Evolutionary conservation across 92 coral and sea anemone genomes (phyloP), one percentile per base, ranked within the genome.

Genomic region (Isaurus tuberculatus): DNA sequence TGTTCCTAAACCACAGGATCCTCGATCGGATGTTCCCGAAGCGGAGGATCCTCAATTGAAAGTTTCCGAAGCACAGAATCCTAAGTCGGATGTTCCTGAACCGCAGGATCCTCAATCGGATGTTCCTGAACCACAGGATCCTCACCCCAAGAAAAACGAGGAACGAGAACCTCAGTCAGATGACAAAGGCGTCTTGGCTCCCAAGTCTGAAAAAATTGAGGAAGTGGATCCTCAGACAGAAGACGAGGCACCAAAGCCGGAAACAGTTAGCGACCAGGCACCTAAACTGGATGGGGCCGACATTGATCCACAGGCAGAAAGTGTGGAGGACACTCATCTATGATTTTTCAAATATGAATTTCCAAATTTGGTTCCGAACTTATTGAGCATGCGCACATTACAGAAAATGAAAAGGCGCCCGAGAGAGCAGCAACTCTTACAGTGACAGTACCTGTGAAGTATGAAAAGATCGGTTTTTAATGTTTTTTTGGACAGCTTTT

Each of bases 41-140:
- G 55, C 14, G 15, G 46, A 34, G 69, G 70, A 1, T 2, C 2
- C 37, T 34, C 82, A 57, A 34, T 25, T 26, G 14, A 26, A n/a
- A n/a, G n/a, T n/a, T n/a, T n/a, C n/a, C n/a, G n/a, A 83, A 53
- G 43, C 64, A 27, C 91, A 90, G 43, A 65, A 92, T 80, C 81
- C 94, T 3, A 84, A 73, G 64, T 72, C 90, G 40, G 55, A 57
- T 10, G 70, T 23, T 7, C 22, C 22, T 3, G 15, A 14, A 2
- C 53, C 57, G 33, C 49, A 7, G 20, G 48, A 33, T 32, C 48
- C 81, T 57, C 68, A 34, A n/a, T 57, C 66, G 33, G 49, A 57
- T 34, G 67, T 11, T 16, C 11, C 53, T 22, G 46, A 77, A 31
- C 34, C 14, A 20, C 27, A 34, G 69, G 70, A 1, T 2, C 2